A percentile compares a stretch with the other conserved stretches of the same genome.
Conservation (phyloP, 2,797 vertebrate species). For the Acomys russatus region DNA sequence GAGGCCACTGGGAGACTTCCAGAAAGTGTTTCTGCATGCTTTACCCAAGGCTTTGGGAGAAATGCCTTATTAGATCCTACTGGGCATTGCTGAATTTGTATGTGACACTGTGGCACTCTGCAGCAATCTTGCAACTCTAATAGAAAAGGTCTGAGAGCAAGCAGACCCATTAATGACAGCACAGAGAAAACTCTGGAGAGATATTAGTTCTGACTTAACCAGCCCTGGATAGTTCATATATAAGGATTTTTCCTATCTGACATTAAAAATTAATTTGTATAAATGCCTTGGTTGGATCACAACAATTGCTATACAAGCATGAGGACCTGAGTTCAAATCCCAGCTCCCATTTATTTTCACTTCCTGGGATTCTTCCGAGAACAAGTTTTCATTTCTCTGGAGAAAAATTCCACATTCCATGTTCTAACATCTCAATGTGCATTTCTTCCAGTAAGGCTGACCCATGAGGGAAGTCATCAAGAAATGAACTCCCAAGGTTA, state of each 20-base stretch:
- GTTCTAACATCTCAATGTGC: neutral
- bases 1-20: neutral
- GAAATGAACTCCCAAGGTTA: neutral
- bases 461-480: neutral
- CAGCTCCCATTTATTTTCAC: neutral
- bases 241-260: neutral
- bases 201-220: neutral
- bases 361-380: neutral
- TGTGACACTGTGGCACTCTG: neutral
- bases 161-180: neutral
- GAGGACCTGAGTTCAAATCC: neutral
- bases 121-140: neutral
- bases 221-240: neutral
- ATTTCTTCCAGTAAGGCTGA: neutral
- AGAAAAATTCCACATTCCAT: neutral
- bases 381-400: neutral
- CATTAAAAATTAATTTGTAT: neutral
- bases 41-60: constrained; percentile 11
- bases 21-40: constrained; percentile 25
- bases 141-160: constrained; percentile 16
- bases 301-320: neutral
- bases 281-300: neutral
- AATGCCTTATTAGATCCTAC: neutral
- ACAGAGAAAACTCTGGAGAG: neutral
- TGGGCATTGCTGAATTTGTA: constrained; percentile 45